Conservation (phyloP, 2,113 vertebrate species). For the Planiliza haematocheilus region DNA sequence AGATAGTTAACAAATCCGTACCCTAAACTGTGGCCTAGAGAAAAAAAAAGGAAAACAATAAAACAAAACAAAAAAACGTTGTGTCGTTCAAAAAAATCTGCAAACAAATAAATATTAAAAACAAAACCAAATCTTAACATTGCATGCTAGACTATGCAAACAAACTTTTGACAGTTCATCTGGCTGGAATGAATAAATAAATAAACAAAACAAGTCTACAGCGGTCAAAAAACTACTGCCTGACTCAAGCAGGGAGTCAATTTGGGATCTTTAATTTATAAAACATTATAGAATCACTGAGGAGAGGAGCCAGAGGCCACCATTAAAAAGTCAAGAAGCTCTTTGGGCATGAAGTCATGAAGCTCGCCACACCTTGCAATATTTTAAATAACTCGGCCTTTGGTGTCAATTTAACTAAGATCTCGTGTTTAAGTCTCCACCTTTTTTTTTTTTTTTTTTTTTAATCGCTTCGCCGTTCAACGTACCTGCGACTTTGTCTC, state of each 20-base stretch:
- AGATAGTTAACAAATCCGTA: slow-evolving; percentile 99
- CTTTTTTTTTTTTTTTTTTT: slow-evolving; percentile 2
- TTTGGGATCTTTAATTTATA: slow-evolving; percentile 34
- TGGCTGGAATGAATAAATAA: slow-evolving; percentile 62
- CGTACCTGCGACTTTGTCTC: slow-evolving; percentile 98
- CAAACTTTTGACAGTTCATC: slow-evolving; percentile 65
- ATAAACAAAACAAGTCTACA: slow-evolving; percentile 57
- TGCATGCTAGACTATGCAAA: slow-evolving; percentile 76
- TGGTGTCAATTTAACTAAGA: slow-evolving; percentile 19
- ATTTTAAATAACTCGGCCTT: slow-evolving; percentile 3
- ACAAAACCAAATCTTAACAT: slow-evolving; percentile 82
- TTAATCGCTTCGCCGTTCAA: slow-evolving; percentile 12
- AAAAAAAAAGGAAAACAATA: slow-evolving; percentile 88
- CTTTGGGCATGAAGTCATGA: slow-evolving; percentile 7
- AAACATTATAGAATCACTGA: slow-evolving; percentile 25
- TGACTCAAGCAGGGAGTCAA: slow-evolving; percentile 39
- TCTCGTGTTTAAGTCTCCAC: background rate
- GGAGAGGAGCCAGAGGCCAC: slow-evolving; percentile 10
- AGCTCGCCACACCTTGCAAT: slow-evolving; percentile 13
- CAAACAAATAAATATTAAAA: slow-evolving; percentile 82
- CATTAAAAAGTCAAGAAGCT: background rate
- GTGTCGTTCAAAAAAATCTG: slow-evolving; percentile 81
- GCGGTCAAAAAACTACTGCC: slow-evolving; percentile 41
- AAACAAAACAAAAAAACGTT: slow-evolving; percentile 86
- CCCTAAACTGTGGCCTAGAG: slow-evolving; percentile 98